Conservation (phyloP, 2,113 vertebrate species). For the Xiphorhynchus elegans region DNA sequence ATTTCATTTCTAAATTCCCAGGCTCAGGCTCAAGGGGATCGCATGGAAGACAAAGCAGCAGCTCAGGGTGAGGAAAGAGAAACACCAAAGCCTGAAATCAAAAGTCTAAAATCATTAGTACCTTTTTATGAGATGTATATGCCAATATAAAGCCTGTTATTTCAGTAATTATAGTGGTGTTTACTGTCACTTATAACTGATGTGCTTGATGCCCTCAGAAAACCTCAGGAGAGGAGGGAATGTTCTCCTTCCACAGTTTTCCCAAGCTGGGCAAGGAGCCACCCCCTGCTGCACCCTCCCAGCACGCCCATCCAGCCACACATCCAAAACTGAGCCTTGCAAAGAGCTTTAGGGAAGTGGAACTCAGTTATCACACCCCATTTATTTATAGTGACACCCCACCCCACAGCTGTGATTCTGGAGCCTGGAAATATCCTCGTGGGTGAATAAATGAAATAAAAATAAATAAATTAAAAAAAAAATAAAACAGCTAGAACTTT, state of each 20-base stretch:
- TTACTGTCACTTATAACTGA: background rate
- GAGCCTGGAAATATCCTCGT: background rate
- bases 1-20: background rate
- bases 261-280: background rate
- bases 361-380: background rate
- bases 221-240: background rate
- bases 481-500: background rate
- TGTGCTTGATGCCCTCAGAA: background rate
- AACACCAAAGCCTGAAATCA: background rate
- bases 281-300: rapidly evolving
- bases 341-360: background rate
- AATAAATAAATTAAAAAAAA: background rate
- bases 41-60: background rate
- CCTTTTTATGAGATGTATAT: background rate
- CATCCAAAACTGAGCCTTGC: background rate
- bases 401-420: background rate
- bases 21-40: background rate
- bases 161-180: background rate
- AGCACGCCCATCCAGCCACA: background rate
- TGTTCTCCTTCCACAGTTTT: background rate
- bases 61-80: background rate
- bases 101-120: background rate
- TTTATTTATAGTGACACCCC: background rate
- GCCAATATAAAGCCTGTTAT: background rate
- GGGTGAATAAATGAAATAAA: background rate